Percentiles rank a stretch among this genome's conserved stretches.
phyloP scores from a whole-genome alignment of 1,140 invertebrate genomes.

The Trichomalopsis sarcophagae region DNA sequence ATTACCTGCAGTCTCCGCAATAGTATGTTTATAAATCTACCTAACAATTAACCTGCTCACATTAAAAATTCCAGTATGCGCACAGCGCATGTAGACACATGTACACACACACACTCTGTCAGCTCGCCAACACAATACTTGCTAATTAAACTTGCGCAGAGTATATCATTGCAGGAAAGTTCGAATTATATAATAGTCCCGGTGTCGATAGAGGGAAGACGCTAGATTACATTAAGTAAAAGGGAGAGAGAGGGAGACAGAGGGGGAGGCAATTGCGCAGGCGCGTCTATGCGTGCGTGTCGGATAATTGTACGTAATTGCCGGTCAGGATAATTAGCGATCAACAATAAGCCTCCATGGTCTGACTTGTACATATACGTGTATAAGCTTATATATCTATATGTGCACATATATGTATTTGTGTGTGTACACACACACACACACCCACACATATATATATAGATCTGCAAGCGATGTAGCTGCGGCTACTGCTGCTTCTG shows the following conservation, averaged over 20 bases:
- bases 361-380: constrained; percentile 25
- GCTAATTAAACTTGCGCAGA: constrained; percentile 8
- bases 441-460: no score
- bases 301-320: constrained; percentile 72
- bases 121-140: background rate
- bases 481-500: constrained; percentile 48
- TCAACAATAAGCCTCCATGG: constrained; percentile 69
- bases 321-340: constrained; percentile 71
- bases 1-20: background rate
- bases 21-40: no score
- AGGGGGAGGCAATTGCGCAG: constrained; percentile 42
- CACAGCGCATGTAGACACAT: background rate
- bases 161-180: background rate
- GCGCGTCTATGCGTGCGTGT: constrained; percentile 64
- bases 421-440: no score
- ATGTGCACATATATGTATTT: background rate
- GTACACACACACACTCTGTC: constrained; percentile 24
- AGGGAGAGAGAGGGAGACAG: constrained; percentile 2
- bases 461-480: constrained; percentile 46
- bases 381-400: background rate
- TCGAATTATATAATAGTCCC: constrained; percentile 4
- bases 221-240: background rate
- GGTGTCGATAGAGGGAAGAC: background rate
- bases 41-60: no score
- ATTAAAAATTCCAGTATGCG: no score